Percentiles rank a stretch among this genome's conserved stretches.
Conservation (phyloP, 2,113 vertebrate species). For the Ictalurus punctatus region DNA sequence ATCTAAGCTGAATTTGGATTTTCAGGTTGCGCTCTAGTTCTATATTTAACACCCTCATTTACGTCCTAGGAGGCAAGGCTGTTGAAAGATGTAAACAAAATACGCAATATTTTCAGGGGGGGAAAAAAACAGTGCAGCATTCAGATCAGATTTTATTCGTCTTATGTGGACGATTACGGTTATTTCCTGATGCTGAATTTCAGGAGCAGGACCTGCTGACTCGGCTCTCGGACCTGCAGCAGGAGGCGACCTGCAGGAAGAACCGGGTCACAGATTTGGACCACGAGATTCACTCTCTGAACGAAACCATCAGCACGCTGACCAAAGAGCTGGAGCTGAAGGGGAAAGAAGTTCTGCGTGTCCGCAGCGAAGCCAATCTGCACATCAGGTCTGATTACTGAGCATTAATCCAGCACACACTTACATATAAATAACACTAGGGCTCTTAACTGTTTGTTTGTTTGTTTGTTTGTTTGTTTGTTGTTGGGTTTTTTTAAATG, state of each 20-base stretch:
- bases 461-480: too few species aligned
- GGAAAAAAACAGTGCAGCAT: neutral
- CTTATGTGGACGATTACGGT: neutral
- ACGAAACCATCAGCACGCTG: slow-evolving; percentile 88
- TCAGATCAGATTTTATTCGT: neutral
- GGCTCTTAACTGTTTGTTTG: neutral
- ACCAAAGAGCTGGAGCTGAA: slow-evolving; percentile 94
- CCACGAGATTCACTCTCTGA: slow-evolving; percentile 89
- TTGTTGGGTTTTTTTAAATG: too few species aligned
- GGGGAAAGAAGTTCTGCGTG: slow-evolving; percentile 92
- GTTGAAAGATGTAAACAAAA: neutral
- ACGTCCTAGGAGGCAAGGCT: neutral
- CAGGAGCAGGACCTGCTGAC: slow-evolving; percentile 88
- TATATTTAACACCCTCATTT: neutral
- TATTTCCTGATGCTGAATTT: neutral
- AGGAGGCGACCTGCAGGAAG: slow-evolving; percentile 85
- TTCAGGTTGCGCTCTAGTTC: neutral
- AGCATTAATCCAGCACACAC: neutral
- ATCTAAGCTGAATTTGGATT: neutral
- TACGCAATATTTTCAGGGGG: neutral
- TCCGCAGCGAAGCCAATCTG: slow-evolving; percentile 92
- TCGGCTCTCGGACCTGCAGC: slow-evolving; percentile 83
- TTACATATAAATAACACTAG: neutral
- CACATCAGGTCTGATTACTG: slow-evolving; percentile 84
- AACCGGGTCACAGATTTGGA: slow-evolving; percentile 91